These are phyloP conservation scores for Girardinus metallicus DNA, from an alignment of 2,797 vertebrate species.

Conservation along the genomic window DNA sequence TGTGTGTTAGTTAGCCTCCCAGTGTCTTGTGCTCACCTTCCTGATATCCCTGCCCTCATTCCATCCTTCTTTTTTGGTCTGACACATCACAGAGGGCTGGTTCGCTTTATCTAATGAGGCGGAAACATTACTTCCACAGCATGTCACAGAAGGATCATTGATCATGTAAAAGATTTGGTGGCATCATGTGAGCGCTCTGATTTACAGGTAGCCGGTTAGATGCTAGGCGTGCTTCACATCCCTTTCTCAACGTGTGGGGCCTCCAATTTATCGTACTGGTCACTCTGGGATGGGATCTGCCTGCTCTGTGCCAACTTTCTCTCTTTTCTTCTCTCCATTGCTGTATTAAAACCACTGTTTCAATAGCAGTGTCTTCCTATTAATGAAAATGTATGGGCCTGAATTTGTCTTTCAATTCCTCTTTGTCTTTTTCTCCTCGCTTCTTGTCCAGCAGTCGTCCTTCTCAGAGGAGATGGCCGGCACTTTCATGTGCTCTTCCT, in stretches of 20 bases:
- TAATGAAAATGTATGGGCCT: conserved; percentile 62
- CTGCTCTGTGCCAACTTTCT: conserved; percentile 14
- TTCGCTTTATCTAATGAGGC: conserved; percentile 42
- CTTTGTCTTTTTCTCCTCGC: conserved; percentile 23
- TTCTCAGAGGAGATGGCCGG: conserved; percentile 39
- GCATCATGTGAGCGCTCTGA: conserved; percentile 23
- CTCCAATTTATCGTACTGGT: conserved; percentile 23
- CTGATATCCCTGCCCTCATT: conserved; percentile 10
- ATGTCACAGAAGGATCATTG: conserved; percentile 34
- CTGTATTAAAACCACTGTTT: conserved; percentile 45
- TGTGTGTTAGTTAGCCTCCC: conserved; percentile 16
- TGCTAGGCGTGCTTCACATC: conserved; percentile 36
- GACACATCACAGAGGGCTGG: conserved; percentile 31
- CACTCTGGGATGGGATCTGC: conserved; percentile 32
- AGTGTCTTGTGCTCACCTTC: conserved; percentile 41
- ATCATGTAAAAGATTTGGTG: conserved; percentile 24
- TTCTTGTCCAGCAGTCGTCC: conserved; percentile 33
- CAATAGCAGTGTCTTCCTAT: conserved; percentile 37
- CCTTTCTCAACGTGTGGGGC: conserved; percentile 17
- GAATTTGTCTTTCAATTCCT: conserved; percentile 40
- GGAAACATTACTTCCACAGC: conserved; percentile 44
- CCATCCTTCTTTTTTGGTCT: conserved; percentile 19
- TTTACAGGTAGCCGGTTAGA: conserved; percentile 44
- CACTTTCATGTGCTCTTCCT: conserved; percentile 38
- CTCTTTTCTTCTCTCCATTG: conserved; percentile 29